A percentile compares a stretch with the other conserved stretches of the same genome.
These are phyloP conservation scores for Melinaea marsaeus DNA, from an alignment of 2,888 invertebrate species.

Conservation along the genomic window DNA sequence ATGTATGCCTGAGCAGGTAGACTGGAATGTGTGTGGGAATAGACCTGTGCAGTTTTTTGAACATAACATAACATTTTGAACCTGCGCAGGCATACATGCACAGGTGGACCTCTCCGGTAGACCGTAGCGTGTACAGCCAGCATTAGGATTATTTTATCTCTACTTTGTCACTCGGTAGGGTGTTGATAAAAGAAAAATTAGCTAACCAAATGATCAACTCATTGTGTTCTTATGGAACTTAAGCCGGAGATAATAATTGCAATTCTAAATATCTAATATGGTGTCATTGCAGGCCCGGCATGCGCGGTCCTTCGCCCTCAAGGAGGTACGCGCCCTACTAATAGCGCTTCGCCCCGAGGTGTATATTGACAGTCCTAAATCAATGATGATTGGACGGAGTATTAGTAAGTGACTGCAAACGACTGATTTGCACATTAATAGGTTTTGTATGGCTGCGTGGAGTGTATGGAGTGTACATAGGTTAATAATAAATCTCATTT, in stretches of 20 bases:
- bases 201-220: too few species aligned
- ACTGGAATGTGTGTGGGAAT: too few species aligned
- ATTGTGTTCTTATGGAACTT: too few species aligned
- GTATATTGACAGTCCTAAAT: constrained; percentile 47
- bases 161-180: too few species aligned
- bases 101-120: too few species aligned
- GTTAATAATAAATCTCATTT: constrained; percentile 62
- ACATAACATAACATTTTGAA: too few species aligned
- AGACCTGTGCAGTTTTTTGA: too few species aligned
- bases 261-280: background rate
- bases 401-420: constrained; percentile 45
- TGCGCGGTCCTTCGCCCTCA: constrained; percentile 90
- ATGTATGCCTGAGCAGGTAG: too few species aligned
- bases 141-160: too few species aligned
- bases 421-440: constrained; percentile 52
- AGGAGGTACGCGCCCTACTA: constrained; percentile 92
- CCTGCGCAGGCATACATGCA: too few species aligned
- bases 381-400: constrained; percentile 48
- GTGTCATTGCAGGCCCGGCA: constrained; percentile 78
- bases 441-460: constrained; percentile 42
- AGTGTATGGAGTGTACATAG: constrained; percentile 63
- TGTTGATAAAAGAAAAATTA: too few species aligned
- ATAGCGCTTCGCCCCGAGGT: background rate
- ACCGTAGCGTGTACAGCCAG: too few species aligned
- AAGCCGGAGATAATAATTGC: background rate